Conservation (phyloP, 2,113 vertebrate genomes). For the Pipra filicauda region DNA sequence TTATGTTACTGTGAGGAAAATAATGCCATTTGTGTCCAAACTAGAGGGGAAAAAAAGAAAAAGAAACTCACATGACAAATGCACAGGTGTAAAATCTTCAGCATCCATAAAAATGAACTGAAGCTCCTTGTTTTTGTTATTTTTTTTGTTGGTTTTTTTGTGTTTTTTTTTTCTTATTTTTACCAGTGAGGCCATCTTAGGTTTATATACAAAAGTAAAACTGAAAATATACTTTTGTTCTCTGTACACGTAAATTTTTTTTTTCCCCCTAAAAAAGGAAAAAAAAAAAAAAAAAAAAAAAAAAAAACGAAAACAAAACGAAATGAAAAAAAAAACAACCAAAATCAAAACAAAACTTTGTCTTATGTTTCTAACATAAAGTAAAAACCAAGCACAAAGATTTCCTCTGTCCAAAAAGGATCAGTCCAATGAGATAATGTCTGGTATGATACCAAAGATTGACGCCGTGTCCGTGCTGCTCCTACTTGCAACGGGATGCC, state of each 20-base stretch:
- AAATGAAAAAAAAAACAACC: conserved; percentile 15
- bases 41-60: conserved; percentile 61
- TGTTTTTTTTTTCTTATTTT: conserved; percentile 61
- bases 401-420: conserved; percentile 46
- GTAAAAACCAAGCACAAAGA: conserved; percentile 72
- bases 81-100: conserved; percentile 89
- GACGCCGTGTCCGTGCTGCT: conserved; percentile 84
- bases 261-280: conserved; percentile 75
- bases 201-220: conserved; percentile 99
- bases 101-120: conserved; percentile 90
- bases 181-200: conserved; percentile 89
- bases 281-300: background rate
- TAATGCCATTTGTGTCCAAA: conserved; percentile 83
- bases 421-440: conserved; percentile 98
- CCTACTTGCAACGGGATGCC: conserved; percentile 75
- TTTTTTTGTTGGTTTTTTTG: background rate
- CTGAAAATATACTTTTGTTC: conserved; percentile 99
- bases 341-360: background rate
- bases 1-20: conserved; percentile 67
- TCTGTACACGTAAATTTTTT: conserved; percentile 90
- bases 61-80: conserved; percentile 77
- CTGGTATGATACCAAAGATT: conserved; percentile 94
- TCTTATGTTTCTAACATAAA: conserved; percentile 74
- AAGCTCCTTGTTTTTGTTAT: conserved; percentile 78
- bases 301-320: background rate